Percentiles rank a stretch among this genome's conserved stretches.
Conservation (phyloP, 2,888 invertebrate genomes). For the Tanytarsus gracilentus region DNA sequence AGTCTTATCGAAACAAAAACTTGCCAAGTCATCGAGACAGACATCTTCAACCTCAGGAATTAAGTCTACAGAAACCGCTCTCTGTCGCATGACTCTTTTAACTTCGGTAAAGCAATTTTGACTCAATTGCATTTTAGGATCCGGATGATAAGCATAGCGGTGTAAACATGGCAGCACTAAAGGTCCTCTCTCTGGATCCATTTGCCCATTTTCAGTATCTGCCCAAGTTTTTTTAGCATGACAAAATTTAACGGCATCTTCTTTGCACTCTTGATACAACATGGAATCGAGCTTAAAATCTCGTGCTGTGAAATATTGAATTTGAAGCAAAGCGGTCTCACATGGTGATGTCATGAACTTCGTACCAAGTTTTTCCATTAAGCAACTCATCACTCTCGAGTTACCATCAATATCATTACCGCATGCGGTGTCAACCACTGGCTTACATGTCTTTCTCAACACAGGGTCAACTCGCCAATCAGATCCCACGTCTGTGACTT, state of each 20-base stretch:
- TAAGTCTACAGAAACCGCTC: conserved; percentile 85
- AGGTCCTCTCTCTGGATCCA: conserved; percentile 70
- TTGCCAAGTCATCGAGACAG: conserved; percentile 79
- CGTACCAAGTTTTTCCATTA: conserved; percentile 85
- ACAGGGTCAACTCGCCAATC: conserved; percentile 94
- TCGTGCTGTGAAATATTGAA: conserved; percentile 93
- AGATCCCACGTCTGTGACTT: conserved; percentile 85
- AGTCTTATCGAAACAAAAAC: conserved; percentile 74
- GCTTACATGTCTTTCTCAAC: conserved; percentile 73
- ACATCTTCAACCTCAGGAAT: conserved; percentile 88
- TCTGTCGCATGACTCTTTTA: conserved; percentile 81
- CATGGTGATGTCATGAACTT: conserved; percentile 79
- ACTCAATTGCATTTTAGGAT: conserved; percentile 47
- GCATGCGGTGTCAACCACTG: conserved; percentile 72
- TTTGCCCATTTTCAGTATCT: conserved; percentile 49
- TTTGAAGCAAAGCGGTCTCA: conserved; percentile 83
- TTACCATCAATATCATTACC: conserved; percentile 62
- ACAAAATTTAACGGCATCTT: conserved; percentile 76
- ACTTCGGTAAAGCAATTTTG: conserved; percentile 64
- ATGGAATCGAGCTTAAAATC: conserved; percentile 89
- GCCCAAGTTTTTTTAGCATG: conserved; percentile 71
- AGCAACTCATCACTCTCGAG: conserved; percentile 80
- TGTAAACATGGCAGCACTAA: conserved; percentile 87
- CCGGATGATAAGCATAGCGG: conserved; percentile 52
- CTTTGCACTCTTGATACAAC: conserved; percentile 68